A percentile compares a stretch with the other conserved stretches of the same genome.
Evolutionary conservation across 2,797 vertebrate species (phyloP).

Genomic region (Micropoecilia bifurca): DNA sequence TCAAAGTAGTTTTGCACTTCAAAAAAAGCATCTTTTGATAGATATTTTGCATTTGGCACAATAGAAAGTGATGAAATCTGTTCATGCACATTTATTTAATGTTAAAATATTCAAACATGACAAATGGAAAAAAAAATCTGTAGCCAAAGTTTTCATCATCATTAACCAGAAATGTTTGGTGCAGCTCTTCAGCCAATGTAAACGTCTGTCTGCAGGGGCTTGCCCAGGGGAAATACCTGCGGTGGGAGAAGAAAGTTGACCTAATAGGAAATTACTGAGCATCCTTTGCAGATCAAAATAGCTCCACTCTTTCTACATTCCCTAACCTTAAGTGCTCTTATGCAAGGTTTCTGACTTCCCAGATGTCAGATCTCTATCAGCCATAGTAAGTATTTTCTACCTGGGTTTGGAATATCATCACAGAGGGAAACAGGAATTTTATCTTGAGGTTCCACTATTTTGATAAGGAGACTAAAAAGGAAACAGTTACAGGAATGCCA

Average conservation of each 20-base stretch:
- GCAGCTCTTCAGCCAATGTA: constrained; percentile 44
- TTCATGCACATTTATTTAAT: background rate
- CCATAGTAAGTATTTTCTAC: constrained; percentile 10
- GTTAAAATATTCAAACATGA: constrained; percentile 1
- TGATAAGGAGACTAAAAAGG: background rate
- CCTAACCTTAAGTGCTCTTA: constrained; percentile 47
- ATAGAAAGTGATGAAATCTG: background rate
- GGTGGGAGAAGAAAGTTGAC: constrained; percentile 64
- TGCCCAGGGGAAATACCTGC: constrained; percentile 72
- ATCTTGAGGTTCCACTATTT: background rate
- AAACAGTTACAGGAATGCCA: constrained; percentile 5
- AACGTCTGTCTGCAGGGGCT: constrained; percentile 51
- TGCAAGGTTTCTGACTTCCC: constrained; percentile 54
- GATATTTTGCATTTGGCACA: background rate
- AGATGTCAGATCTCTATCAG: constrained; percentile 37
- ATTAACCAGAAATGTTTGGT: constrained; percentile 17
- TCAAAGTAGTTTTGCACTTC: background rate
- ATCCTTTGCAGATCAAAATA: constrained; percentile 57
- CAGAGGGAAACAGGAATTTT: background rate
- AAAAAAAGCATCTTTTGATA: background rate
- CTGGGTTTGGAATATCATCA: constrained; percentile 33
- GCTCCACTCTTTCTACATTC: constrained; percentile 39
- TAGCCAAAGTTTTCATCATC: constrained; percentile 17
- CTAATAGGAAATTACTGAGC: constrained; percentile 67
- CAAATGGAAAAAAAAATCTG: constrained; percentile 7